Conservation (phyloP, 2,888 invertebrate species). For the Lithophane ornitopus region DNA sequence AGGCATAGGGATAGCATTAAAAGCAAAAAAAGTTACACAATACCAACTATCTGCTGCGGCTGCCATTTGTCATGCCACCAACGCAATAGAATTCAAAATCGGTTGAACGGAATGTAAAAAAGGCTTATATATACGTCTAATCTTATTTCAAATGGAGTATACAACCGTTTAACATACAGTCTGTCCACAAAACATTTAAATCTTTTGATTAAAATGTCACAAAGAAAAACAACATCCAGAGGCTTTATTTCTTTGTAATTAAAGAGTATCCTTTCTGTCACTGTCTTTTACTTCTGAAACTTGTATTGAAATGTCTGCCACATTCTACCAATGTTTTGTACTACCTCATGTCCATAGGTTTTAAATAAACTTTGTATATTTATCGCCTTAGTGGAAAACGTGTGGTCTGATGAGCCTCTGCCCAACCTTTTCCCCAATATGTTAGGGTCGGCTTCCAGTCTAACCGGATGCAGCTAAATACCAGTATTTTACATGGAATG, state of each 20-base stretch:
- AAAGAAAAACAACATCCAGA: conserved; percentile 52
- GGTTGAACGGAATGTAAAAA: too few species aligned
- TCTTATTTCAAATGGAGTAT: too few species aligned
- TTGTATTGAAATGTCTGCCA: conserved; percentile 70
- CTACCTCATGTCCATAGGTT: background rate
- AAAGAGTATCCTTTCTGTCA: conserved; percentile 50
- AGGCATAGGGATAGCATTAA: too few species aligned
- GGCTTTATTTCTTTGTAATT: conserved; percentile 57
- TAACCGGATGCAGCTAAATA: too few species aligned
- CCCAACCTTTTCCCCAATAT: too few species aligned
- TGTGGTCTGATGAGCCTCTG: background rate
- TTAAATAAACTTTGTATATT: conserved; percentile 17
- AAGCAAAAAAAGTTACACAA: too few species aligned
- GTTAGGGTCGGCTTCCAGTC: too few species aligned
- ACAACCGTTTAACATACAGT: background rate
- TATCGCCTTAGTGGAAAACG: conserved; percentile 2
- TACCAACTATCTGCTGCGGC: too few species aligned
- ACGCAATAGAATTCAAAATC: too few species aligned
- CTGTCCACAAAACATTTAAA: conserved; percentile 15
- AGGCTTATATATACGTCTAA: too few species aligned
- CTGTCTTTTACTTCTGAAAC: conserved; percentile 65
- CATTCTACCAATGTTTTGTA: conserved; percentile 60
- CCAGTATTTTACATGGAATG: too few species aligned
- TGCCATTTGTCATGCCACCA: too few species aligned
- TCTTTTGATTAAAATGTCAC: conserved; percentile 51